A percentile compares a stretch with the other conserved stretches of the same genome.
phyloP scores from a whole-genome alignment of 2,888 invertebrate genomes.

The Formica aserva region DNA sequence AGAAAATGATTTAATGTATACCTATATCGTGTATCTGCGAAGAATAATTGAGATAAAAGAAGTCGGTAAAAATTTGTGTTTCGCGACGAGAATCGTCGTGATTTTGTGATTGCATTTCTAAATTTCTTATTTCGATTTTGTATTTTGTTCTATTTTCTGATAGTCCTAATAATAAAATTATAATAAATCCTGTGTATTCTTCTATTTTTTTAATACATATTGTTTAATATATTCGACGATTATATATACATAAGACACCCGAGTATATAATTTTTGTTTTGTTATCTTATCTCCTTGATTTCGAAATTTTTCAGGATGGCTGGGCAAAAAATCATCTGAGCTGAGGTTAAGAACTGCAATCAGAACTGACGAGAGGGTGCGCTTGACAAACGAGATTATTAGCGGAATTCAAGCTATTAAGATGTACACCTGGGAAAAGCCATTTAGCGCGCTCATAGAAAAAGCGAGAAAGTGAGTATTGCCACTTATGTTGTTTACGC shows the following conservation, averaged over 20 bases:
- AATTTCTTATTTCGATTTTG: background rate
- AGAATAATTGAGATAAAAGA: no score
- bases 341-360: slow-evolving; percentile 92
- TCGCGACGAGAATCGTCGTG: no score
- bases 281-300: background rate
- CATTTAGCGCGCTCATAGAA: slow-evolving; percentile 91
- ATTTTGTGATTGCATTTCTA: background rate
- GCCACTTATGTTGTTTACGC: background rate
- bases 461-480: slow-evolving; percentile 89
- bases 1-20: background rate
- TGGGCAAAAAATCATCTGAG: slow-evolving; percentile 92
- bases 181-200: background rate
- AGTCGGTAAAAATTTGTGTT: no score
- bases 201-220: background rate
- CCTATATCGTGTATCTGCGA: no score
- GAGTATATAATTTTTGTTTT: background rate
- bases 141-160: background rate
- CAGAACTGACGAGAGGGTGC: slow-evolving; percentile 95
- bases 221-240: background rate
- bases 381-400: slow-evolving; percentile 96
- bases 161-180: background rate
- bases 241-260: background rate
- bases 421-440: slow-evolving; percentile 96
- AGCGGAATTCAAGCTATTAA: slow-evolving; percentile 95
- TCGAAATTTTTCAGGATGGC: slow-evolving; percentile 87